Conservation (phyloP, 2,797 vertebrate genomes). For the Sebastes trivittatus region DNA sequence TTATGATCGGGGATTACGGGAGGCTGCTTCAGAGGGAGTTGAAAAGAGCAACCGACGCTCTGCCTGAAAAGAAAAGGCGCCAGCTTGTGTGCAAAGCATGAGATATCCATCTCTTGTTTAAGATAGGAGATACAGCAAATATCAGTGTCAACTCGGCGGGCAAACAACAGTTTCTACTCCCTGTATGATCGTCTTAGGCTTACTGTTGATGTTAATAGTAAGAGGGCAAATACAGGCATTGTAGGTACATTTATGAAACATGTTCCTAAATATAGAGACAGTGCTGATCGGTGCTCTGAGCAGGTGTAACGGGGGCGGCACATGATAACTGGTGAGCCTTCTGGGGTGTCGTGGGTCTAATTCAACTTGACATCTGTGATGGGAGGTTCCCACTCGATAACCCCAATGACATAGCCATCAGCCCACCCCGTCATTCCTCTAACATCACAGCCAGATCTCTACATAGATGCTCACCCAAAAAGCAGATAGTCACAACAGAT, state of each 20-base stretch:
- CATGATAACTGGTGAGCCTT: conserved; percentile 30
- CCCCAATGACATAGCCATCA: conserved; percentile 34
- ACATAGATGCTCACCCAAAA: conserved; percentile 1
- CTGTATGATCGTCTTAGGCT: not conserved
- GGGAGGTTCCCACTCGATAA: conserved; percentile 48
- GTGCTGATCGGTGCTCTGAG: conserved; percentile 18
- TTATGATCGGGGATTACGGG: conserved; percentile 67
- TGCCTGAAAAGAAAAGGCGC: conserved; percentile 38
- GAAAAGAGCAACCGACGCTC: conserved; percentile 42
- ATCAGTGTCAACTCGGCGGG: conserved; percentile 15
- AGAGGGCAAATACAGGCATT: not conserved
- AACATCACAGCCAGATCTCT: conserved; percentile 6
- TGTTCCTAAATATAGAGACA: not conserved
- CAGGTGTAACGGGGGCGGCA: conserved; percentile 37
- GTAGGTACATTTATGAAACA: not conserved
- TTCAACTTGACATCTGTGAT: conserved; percentile 65
- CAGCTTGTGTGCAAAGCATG: conserved; percentile 40
- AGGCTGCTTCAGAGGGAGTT: conserved; percentile 38
- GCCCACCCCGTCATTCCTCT: conserved; percentile 1
- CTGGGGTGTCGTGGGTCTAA: conserved; percentile 41
- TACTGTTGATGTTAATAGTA: not conserved
- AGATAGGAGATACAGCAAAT: conserved; percentile 31
- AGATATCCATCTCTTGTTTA: conserved; percentile 18
- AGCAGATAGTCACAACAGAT: conserved; percentile 1
- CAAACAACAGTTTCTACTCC: conserved; percentile 9